Conservation (phyloP, 2,797 vertebrate species). For the Lagocephalus sceleratus region DNA sequence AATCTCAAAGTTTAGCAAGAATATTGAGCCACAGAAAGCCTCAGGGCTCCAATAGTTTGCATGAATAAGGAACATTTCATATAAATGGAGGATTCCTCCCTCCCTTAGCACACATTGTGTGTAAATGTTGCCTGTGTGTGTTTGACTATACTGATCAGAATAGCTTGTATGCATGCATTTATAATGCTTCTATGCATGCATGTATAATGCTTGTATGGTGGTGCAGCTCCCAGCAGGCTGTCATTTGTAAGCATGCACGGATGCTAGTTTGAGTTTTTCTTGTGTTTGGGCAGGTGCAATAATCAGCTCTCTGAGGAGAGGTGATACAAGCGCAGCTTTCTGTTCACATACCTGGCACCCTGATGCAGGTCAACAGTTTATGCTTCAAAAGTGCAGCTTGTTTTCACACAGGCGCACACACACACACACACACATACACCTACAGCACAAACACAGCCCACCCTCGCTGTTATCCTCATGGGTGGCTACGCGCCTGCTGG, state of each 20-base stretch:
- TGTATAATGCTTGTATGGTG: no score
- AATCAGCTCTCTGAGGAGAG: constrained; percentile 28
- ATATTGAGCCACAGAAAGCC: not conserved
- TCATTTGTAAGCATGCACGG: constrained; percentile 29
- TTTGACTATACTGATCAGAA: no score
- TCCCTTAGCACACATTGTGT: no score
- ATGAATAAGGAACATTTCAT: no score
- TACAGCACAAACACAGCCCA: constrained; percentile 42
- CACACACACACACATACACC: constrained; percentile 3
- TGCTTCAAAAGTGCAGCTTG: constrained; percentile 31
- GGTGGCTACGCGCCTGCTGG: constrained; percentile 44
- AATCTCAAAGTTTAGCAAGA: constrained; percentile 10
- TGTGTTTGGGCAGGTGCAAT: constrained; percentile 8
- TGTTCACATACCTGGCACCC: constrained; percentile 28
- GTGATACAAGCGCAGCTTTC: constrained; percentile 19
- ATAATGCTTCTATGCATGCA: no score
- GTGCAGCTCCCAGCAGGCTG: constrained; percentile 4
- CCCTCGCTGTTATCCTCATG: constrained; percentile 41
- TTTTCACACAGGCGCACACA: constrained; percentile 17
- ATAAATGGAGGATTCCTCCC: not conserved
- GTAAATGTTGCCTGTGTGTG: no score
- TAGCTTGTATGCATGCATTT: no score
- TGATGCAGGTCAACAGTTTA: constrained; percentile 60
- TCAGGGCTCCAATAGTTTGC: no score
- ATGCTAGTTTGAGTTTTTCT: constrained; percentile 7